phyloP scores from a whole-genome alignment of 2,113 vertebrate genomes.

The Solea senegalensis region DNA sequence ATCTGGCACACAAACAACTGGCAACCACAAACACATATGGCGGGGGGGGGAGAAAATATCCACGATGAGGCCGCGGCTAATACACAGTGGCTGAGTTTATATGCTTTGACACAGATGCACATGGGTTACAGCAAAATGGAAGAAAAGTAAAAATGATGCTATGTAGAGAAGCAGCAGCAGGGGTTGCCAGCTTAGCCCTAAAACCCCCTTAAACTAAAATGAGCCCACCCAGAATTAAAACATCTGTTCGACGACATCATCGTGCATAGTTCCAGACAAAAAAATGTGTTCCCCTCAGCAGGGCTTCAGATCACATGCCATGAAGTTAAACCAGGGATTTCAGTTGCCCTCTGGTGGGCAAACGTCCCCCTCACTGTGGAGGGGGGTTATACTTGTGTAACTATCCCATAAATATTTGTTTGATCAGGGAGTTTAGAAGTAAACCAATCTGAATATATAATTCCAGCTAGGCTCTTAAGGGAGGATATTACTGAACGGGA shows the following conservation, averaged over 20 bases:
- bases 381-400: background rate
- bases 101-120: too few relatives aligned
- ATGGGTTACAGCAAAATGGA: too few relatives aligned
- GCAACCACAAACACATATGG: too few relatives aligned
- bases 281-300: slow-evolving; percentile 66
- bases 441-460: slow-evolving; percentile 35
- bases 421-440: slow-evolving; percentile 18
- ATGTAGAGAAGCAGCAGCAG: background rate
- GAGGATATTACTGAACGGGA: background rate
- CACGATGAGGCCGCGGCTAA: too few relatives aligned
- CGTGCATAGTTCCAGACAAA: slow-evolving; percentile 41
- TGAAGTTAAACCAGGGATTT: slow-evolving; percentile 60
- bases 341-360: slow-evolving; percentile 28
- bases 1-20: too few relatives aligned
- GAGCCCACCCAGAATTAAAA: slow-evolving; percentile 29
- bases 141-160: background rate
- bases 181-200: slow-evolving; percentile 11
- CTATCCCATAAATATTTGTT: slow-evolving; percentile 27
- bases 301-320: slow-evolving; percentile 55
- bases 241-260: slow-evolving; percentile 50
- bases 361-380: slow-evolving; percentile 25
- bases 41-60: too few relatives aligned
- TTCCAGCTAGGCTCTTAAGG: background rate
- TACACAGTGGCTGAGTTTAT: too few relatives aligned
- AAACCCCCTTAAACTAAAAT: slow-evolving; percentile 25